A percentile compares a stretch with the other conserved stretches of the same genome.
Conservation (phyloP, 2,113 vertebrate genomes). For the Bambusicola thoracicus region DNA sequence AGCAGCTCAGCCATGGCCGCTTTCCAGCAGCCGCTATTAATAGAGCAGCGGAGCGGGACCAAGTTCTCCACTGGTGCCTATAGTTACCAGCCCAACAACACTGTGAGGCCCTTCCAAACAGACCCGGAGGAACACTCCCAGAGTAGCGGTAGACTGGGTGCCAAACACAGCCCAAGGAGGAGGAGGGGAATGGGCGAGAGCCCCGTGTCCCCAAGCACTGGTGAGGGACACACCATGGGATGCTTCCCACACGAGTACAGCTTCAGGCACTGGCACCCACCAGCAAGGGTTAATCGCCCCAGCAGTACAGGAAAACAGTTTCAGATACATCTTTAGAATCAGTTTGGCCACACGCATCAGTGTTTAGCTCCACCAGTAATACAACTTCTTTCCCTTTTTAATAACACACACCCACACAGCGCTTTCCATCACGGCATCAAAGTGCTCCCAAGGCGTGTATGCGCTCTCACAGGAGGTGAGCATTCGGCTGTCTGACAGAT, state of each 20-base stretch:
- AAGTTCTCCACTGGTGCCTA: constrained; percentile 47
- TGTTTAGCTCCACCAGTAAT: neutral
- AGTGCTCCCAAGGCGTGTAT: neutral
- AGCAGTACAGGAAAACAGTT: neutral
- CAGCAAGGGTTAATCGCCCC: neutral
- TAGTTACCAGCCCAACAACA: constrained; percentile 65
- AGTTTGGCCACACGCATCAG: neutral
- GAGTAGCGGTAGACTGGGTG: neutral
- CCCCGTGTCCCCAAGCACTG: neutral
- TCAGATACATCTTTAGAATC: neutral
- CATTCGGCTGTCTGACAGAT: neutral
- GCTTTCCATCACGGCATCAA: neutral
- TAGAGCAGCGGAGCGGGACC: neutral
- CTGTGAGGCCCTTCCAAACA: constrained; percentile 43
- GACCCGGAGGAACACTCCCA: neutral
- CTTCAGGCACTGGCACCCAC: neutral
- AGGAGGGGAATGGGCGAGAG: neutral
- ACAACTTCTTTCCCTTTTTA: neutral
- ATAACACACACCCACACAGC: neutral
- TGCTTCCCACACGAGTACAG: neutral
- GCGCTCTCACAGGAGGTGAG: neutral
- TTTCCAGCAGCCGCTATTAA: constrained; percentile 16
- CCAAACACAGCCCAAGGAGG: constrained; percentile 24
- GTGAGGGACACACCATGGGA: accelerated
- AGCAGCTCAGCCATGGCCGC: neutral